phyloP scores from a whole-genome alignment of 2,888 invertebrate species.

The Ecliptopera silaceata region DNA sequence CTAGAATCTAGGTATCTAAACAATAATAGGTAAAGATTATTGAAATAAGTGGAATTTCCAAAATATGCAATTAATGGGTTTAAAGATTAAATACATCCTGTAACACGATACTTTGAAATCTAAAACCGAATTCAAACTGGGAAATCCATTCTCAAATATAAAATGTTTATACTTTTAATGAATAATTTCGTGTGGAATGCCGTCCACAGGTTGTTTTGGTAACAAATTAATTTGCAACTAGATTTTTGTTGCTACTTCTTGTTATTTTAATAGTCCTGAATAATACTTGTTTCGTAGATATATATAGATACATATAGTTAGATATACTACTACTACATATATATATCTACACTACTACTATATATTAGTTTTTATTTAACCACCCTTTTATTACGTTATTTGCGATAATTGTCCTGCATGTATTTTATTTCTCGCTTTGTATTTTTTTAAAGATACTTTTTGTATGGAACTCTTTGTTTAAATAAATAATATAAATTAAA shows the following conservation, averaged over 20 bases:
- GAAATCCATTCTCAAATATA: conserved; percentile 38
- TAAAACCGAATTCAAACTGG: conserved; percentile 37
- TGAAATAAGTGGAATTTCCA: conserved; percentile 19
- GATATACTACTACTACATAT: too few relatives aligned
- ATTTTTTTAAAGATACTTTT: too few relatives aligned
- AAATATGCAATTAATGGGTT: conserved; percentile 15
- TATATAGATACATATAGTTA: too few relatives aligned
- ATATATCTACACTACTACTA: too few relatives aligned
- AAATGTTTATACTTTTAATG: conserved; percentile 28
- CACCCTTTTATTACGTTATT: too few relatives aligned
- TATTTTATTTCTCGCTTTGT: too few relatives aligned
- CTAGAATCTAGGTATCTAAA: too few relatives aligned
- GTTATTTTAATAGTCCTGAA: not conserved
- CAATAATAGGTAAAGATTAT: not conserved
- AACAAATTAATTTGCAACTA: conserved; percentile 22
- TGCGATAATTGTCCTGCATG: too few relatives aligned
- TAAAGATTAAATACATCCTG: conserved; percentile 29
- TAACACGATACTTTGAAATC: conserved; percentile 36
- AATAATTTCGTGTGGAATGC: conserved; percentile 37
- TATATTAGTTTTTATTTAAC: too few relatives aligned
- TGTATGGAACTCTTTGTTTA: too few relatives aligned
- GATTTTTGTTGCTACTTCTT: conserved; percentile 14
- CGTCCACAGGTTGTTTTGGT: conserved; percentile 33
- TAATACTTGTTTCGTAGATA: too few relatives aligned
- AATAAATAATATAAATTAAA: too few relatives aligned